Conservation (phyloP, 2,888 invertebrate genomes). For the Marronus borbonicus region DNA sequence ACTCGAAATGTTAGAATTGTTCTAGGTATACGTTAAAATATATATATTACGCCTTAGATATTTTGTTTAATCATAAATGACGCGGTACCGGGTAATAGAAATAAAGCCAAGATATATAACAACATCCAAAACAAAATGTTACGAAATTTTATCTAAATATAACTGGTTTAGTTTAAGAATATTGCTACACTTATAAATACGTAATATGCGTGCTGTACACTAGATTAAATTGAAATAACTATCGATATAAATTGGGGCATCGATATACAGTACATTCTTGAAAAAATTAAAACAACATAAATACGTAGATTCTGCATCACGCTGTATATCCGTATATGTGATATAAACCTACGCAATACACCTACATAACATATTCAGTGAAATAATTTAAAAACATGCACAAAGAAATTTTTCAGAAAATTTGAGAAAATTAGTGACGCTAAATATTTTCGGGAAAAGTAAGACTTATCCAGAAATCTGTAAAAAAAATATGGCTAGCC, state of each 20-base stretch:
- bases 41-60: constrained; percentile 30
- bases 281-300: background rate
- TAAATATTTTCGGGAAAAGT: too few relatives aligned
- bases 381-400: too few relatives aligned
- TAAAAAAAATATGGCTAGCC: too few relatives aligned
- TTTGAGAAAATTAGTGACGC: too few relatives aligned
- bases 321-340: too few relatives aligned
- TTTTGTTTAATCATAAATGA: constrained; percentile 53
- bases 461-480: too few relatives aligned
- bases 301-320: too few relatives aligned
- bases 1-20: constrained; percentile 2
- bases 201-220: constrained; percentile 20
- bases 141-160: constrained; percentile 61
- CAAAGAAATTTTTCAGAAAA: too few relatives aligned
- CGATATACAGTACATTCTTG: background rate
- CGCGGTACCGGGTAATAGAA: constrained; percentile 51
- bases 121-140: constrained; percentile 59
- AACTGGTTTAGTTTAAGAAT: constrained; percentile 56
- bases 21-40: constrained; percentile 13
- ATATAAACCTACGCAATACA: too few relatives aligned
- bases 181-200: constrained; percentile 56
- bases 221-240: constrained; percentile 19
- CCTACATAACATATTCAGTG: too few relatives aligned
- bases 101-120: constrained; percentile 43
- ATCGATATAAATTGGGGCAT: constrained; percentile 27